phyloP scores from a whole-genome alignment of 2,797 vertebrate genomes.

The Karalla daura region DNA sequence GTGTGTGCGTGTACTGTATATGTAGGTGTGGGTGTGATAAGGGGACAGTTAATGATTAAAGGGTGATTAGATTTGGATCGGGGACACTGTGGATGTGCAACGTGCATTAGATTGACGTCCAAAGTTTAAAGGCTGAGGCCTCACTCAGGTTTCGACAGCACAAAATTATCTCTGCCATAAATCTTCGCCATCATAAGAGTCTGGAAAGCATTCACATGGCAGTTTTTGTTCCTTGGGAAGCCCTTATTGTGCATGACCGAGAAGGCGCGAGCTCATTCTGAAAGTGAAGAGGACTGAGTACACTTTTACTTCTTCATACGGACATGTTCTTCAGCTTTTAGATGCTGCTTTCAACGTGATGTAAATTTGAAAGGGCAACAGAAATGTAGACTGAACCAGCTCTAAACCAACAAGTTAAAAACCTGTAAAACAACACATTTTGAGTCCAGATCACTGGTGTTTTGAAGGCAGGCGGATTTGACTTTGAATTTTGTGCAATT shows the following conservation, averaged over 20 bases:
- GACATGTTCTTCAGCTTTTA: too few relatives aligned
- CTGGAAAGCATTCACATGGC: background rate
- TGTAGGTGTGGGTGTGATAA: slow-evolving; percentile 39
- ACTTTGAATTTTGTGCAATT: too few relatives aligned
- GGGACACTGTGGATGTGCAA: slow-evolving; percentile 22
- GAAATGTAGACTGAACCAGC: too few relatives aligned
- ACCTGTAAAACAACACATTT: too few relatives aligned
- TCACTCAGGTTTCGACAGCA: background rate
- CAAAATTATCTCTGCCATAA: slow-evolving; percentile 21
- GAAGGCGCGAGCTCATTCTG: background rate
- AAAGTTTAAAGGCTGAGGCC: slow-evolving; percentile 54
- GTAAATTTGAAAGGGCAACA: too few relatives aligned
- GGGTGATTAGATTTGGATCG: slow-evolving; percentile 64
- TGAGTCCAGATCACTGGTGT: too few relatives aligned
- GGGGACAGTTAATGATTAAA: slow-evolving; percentile 61
- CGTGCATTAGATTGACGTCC: slow-evolving; percentile 34
- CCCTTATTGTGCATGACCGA: too few relatives aligned
- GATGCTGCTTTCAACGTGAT: too few relatives aligned
- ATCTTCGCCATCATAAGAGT: slow-evolving; percentile 1
- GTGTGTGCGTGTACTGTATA: slow-evolving; percentile 5
- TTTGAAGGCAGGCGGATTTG: too few relatives aligned
- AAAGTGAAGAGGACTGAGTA: background rate
- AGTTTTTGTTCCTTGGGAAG: background rate
- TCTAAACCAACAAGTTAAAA: too few relatives aligned
- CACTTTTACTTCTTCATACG: too few relatives aligned